These are phyloP conservation scores for Ormyrus pomaceus DNA, from an alignment of 2,888 invertebrate genomes.

Conservation along the genomic window DNA sequence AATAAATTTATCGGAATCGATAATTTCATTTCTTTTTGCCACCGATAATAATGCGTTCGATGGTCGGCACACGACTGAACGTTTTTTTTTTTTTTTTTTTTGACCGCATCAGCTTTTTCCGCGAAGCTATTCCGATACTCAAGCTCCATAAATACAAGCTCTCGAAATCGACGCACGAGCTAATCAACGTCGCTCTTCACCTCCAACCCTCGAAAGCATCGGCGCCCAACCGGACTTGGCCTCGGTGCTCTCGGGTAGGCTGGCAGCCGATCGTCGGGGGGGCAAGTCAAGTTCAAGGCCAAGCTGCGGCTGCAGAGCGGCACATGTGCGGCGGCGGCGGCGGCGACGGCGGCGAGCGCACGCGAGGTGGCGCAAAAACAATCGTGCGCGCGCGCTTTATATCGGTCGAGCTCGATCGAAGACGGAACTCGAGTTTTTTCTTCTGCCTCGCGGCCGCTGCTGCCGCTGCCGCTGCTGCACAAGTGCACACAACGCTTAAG, in stretches of 20 bases:
- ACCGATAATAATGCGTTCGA: too few relatives aligned
- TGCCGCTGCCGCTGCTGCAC: constrained; percentile 29
- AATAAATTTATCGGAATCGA: too few relatives aligned
- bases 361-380: constrained; percentile 49
- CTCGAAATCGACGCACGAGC: neutral
- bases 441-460: neutral
- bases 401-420: constrained; percentile 61
- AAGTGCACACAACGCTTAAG: constrained; percentile 51
- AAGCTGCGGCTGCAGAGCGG: too few relatives aligned
- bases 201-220: neutral
- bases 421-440: constrained; percentile 60
- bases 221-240: constrained; percentile 40
- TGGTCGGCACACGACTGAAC: too few relatives aligned
- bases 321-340: too few relatives aligned
- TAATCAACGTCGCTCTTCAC: neutral
- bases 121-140: neutral
- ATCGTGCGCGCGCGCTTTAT: constrained; percentile 33
- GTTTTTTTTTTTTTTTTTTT: too few relatives aligned
- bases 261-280: too few relatives aligned
- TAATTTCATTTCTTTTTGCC: too few relatives aligned
- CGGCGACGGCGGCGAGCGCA: neutral
- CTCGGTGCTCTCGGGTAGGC: neutral
- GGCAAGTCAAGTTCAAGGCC: constrained; percentile 37
- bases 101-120: too few relatives aligned
- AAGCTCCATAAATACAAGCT: neutral